Evolutionary conservation across 2,888 invertebrate species (phyloP).

Genomic region (Petrophora chlorosata): DNA sequence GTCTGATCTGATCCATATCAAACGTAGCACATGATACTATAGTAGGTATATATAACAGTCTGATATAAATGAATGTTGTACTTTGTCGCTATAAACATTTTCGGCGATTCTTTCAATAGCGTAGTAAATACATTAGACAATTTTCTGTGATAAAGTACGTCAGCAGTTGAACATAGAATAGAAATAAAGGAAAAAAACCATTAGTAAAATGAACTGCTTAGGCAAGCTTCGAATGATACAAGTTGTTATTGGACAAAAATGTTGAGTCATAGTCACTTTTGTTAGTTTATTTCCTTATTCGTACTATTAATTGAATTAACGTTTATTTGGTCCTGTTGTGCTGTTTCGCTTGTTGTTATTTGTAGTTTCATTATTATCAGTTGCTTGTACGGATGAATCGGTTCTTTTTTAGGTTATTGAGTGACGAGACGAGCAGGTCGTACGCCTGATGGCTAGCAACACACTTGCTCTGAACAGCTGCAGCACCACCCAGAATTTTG

Average conservation of each 20-base stretch:
- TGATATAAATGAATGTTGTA: background rate
- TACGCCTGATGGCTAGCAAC: too few species aligned
- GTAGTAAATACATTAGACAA: background rate
- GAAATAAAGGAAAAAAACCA: conserved; percentile 24
- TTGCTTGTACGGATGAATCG: too few species aligned
- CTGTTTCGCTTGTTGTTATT: too few species aligned
- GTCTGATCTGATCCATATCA: background rate
- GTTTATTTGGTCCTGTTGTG: background rate
- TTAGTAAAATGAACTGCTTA: conserved; percentile 32
- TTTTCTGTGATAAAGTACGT: background rate
- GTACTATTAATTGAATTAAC: background rate
- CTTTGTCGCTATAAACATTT: background rate
- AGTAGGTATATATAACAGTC: too few species aligned
- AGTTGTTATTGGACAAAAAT: conserved; percentile 7
- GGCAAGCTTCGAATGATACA: conserved; percentile 18
- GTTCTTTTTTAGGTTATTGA: too few species aligned
- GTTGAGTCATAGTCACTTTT: conserved; percentile 5
- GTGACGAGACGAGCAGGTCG: too few species aligned
- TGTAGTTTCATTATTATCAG: too few species aligned
- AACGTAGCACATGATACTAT: too few species aligned
- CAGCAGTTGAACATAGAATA: conserved; percentile 17
- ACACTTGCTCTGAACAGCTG: too few species aligned
- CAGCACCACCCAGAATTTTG: too few species aligned
- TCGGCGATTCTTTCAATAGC: background rate
- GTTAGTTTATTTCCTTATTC: conserved; percentile 1